Percentiles rank a stretch among this genome's conserved stretches.
Conservation (phyloP, 2,888 invertebrate genomes). For the Oscheius myriophilus region DNA sequence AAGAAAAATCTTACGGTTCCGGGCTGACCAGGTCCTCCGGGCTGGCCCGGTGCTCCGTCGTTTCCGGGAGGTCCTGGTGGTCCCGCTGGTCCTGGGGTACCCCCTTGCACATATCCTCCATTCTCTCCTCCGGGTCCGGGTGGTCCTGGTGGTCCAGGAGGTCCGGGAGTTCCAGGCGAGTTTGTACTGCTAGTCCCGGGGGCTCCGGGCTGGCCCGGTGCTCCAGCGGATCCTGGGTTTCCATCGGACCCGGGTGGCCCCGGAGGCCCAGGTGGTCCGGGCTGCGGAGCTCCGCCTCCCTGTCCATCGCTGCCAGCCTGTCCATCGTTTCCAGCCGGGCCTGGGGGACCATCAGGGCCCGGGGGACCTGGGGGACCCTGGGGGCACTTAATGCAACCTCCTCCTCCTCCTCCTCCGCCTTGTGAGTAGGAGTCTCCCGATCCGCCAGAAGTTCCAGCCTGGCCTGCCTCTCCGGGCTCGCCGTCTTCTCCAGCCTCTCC, state of each 20-base stretch:
- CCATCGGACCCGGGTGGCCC: constrained; percentile 2
- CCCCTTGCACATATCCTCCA: background rate
- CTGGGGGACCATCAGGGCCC: constrained; percentile 1
- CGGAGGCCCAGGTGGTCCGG: background rate
- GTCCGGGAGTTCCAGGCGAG: too few relatives aligned
- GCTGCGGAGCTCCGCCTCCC: too few relatives aligned
- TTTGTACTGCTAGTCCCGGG: background rate
- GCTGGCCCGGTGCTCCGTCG: too few relatives aligned
- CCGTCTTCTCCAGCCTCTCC: constrained; percentile 3
- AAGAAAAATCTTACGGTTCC: too few relatives aligned
- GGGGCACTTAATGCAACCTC: too few relatives aligned
- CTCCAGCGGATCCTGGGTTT: background rate
- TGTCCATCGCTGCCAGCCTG: too few relatives aligned
- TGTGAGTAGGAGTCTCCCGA: background rate
- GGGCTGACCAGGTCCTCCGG: too few relatives aligned
- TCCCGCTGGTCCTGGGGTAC: too few relatives aligned
- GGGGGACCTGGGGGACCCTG: background rate
- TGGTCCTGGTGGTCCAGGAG: background rate
- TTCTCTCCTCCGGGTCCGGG: background rate
- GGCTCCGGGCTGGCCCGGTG: background rate
- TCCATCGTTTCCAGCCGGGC: background rate
- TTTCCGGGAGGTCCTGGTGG: too few relatives aligned
- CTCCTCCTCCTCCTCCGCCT: too few relatives aligned
- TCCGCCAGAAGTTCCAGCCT: background rate
- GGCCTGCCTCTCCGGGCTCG: background rate